phyloP scores from a whole-genome alignment of 1,140 invertebrate genomes.

The Drosophila ogumai region DNA sequence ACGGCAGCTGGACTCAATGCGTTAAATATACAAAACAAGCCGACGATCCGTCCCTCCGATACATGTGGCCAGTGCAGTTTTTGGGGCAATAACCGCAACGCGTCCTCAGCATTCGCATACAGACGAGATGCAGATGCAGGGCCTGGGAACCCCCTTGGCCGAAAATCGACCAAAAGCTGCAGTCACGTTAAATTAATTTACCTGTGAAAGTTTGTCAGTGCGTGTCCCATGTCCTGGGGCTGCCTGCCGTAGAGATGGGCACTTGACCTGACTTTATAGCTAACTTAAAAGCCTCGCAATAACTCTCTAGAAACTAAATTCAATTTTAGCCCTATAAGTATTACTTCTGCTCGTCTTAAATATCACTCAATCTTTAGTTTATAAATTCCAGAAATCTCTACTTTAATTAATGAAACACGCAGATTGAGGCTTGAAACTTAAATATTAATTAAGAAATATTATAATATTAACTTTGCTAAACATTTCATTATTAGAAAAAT shows the following conservation, averaged over 20 bases:
- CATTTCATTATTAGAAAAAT: neutral
- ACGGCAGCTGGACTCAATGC: slow-evolving; percentile 63
- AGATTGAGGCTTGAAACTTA: neutral
- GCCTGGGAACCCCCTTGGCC: slow-evolving; percentile 52
- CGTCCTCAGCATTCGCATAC: slow-evolving; percentile 70
- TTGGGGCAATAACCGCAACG: slow-evolving; percentile 74
- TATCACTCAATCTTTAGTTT: neutral
- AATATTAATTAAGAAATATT: neutral
- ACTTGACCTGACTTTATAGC: neutral
- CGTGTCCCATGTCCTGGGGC: slow-evolving; percentile 19
- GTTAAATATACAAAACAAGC: slow-evolving; percentile 72
- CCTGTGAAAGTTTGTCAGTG: slow-evolving; percentile 41
- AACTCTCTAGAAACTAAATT: neutral
- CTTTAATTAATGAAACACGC: no score
- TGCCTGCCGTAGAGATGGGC: slow-evolving; percentile 23
- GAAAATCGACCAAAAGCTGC: slow-evolving; percentile 79
- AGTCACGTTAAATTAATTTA: slow-evolving; percentile 84
- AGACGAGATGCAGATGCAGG: slow-evolving; percentile 23
- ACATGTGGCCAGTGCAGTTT: slow-evolving; percentile 58
- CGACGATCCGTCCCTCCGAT: neutral
- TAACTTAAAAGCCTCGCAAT: neutral
- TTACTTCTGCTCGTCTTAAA: neutral
- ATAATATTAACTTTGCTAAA: neutral
- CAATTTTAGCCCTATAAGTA: neutral
- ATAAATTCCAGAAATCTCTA: neutral